These are phyloP conservation scores for Antheraea yamamai DNA, from an alignment of 2,888 invertebrate genomes.

Conservation along the genomic window DNA sequence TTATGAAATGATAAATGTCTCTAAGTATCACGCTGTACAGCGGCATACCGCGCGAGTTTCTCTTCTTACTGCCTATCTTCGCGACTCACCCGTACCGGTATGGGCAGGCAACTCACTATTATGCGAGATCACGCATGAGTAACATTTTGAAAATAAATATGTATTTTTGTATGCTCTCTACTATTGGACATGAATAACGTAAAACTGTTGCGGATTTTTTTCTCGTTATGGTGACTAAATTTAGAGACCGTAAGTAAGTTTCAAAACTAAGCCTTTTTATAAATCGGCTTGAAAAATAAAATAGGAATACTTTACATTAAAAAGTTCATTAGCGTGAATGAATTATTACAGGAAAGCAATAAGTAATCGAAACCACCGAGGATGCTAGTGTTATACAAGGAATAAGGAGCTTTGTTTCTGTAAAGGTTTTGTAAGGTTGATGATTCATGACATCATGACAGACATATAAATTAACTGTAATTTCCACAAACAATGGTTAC, in stretches of 20 bases:
- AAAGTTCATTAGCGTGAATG: too few relatives aligned
- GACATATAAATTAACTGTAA: too few relatives aligned
- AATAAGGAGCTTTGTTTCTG: too few relatives aligned
- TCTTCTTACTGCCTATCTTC: constrained; percentile 22
- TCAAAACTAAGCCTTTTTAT: too few relatives aligned
- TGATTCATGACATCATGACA: too few relatives aligned
- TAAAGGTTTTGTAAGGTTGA: too few relatives aligned
- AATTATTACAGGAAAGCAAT: too few relatives aligned
- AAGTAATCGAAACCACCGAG: too few relatives aligned
- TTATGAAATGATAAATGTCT: constrained; percentile 24
- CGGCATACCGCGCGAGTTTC: constrained; percentile 7
- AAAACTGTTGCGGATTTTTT: background rate
- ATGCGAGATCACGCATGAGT: background rate
- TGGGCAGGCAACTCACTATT: background rate
- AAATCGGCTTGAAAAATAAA: too few relatives aligned
- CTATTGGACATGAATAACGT: background rate
- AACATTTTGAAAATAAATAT: background rate
- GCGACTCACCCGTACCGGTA: constrained; percentile 8
- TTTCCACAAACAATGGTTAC: too few relatives aligned
- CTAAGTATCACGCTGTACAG: constrained; percentile 22
- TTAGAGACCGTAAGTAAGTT: background rate
- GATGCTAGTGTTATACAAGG: too few relatives aligned
- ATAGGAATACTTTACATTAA: too few relatives aligned
- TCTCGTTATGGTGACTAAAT: background rate
- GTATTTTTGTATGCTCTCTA: background rate